Evolutionary conservation across 1,140 invertebrate genomes (phyloP), one percentile per base, ranked within the genome.

Genomic region (Drosophila parabipectinata): DNA sequence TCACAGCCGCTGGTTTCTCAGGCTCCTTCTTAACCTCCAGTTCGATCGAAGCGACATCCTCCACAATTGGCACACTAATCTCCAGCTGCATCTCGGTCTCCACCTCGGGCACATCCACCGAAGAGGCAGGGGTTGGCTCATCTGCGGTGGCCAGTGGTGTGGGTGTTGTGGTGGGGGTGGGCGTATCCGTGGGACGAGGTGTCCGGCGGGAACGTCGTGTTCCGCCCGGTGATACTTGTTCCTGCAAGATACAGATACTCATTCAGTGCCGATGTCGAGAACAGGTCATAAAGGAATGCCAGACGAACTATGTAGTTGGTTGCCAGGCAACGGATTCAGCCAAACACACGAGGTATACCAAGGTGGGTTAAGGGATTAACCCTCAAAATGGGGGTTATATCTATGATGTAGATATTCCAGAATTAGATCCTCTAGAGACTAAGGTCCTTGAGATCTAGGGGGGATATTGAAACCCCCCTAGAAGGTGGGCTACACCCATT

Each of bases 161-260:
- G 41, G 24, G 26, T 15, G 14, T 44, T 44, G 15, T 2, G 7
- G 58, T 54, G 15, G 61, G 44, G 7, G 60, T 77, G 10, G 81
- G 28, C 34, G 67, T 73, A 10, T 87, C 83, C 30, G 67, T 69
- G 59, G 83, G 83, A 30, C 79, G 67, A 2, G 89, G 88, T 3
- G 88, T 81, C 21, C 88, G 73, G 1, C 88, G 82, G 41, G 87
- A 59, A 5, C 88, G 88, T 24, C 88, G 82, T 48, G 56, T 52
- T 62, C 58, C 68, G 34, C 59, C 64, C 0, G 78, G 63, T 24
- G 68, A 72, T 57, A 45, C 57, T 69, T 80, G 73, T 60, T 81
- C 77, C 88, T 90, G 67, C 15, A 48, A 66, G 15, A 58, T 48
- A 55, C 52, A 68, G 45, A 77, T 10, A 63, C 39, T 44, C 54